Percentiles rank a stretch among this genome's conserved stretches.
Evolutionary conservation across 2,888 invertebrate species (phyloP).

Genomic region (Gasteruption jaculator): DNA sequence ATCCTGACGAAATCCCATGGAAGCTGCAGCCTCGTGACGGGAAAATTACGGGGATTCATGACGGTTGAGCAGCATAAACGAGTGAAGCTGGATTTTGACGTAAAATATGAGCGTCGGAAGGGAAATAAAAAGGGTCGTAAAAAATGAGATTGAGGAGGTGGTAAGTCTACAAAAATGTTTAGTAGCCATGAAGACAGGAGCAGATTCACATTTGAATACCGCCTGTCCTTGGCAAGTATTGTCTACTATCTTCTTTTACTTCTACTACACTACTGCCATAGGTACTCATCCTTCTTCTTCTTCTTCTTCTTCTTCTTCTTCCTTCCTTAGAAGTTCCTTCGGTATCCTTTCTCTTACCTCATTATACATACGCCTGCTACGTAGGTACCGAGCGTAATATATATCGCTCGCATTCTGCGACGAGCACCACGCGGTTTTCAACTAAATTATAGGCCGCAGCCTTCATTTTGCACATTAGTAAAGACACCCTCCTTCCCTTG

Average conservation of each 20-base stretch:
- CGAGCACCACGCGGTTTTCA: constrained; percentile 17
- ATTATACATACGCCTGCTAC: constrained; percentile 27
- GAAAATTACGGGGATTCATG: background rate
- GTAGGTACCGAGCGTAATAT: constrained; percentile 18
- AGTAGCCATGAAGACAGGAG: constrained; percentile 23
- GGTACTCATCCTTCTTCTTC: constrained; percentile 9
- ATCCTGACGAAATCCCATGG: background rate
- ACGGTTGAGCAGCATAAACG: too few species aligned
- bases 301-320: constrained; percentile 9
- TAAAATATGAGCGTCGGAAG: too few species aligned
- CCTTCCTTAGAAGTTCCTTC: constrained; percentile 13
- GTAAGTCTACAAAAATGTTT: constrained; percentile 36
- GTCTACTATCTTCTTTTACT: constrained; percentile 31
- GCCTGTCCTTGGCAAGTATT: constrained; percentile 38
- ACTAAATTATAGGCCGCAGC: constrained; percentile 17
- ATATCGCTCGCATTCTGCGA: constrained; percentile 6
- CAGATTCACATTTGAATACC: constrained; percentile 38
- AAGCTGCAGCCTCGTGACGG: background rate
- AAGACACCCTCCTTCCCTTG: background rate
- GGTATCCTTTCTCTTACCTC: constrained; percentile 23
- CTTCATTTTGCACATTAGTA: constrained; percentile 20
- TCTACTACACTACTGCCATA: too few species aligned
- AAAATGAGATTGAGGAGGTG: constrained; percentile 29
- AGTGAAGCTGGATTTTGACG: too few species aligned
- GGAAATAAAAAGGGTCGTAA: too few species aligned